Conservation (phyloP, 2,888 invertebrate species). For the Celastrina argiolus region DNA sequence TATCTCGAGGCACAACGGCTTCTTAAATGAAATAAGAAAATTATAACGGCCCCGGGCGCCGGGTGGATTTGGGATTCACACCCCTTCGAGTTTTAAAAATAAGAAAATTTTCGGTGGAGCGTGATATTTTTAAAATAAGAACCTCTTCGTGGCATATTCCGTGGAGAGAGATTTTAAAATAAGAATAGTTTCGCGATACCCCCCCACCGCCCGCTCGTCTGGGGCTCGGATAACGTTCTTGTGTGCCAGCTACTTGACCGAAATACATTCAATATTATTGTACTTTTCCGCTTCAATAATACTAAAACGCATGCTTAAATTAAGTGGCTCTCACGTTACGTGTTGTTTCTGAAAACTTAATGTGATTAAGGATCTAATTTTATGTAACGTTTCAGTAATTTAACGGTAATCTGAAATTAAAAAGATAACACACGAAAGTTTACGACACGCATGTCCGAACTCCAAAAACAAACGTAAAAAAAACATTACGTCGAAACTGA, state of each 20-base stretch:
- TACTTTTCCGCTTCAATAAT: neutral
- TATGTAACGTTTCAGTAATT: no score
- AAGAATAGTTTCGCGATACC: conserved; percentile 76
- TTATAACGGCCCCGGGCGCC: conserved; percentile 67
- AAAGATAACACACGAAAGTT: no score
- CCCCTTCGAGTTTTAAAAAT: conserved; percentile 68
- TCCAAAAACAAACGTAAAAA: neutral
- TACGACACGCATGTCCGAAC: neutral
- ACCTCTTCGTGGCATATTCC: conserved; percentile 77
- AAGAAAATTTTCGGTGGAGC: conserved; percentile 75
- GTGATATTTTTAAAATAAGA: conserved; percentile 78
- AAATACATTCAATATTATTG: conserved; percentile 6
- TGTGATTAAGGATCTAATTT: neutral
- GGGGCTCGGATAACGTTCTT: conserved; percentile 57
- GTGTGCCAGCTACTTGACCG: conserved; percentile 9
- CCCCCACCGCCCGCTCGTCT: conserved; percentile 57
- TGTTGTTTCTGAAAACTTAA: no score
- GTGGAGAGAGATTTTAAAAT: conserved; percentile 77
- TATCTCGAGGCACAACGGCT: conserved; percentile 32
- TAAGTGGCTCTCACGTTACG: neutral
- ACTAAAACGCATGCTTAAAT: neutral
- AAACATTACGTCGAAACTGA: neutral
- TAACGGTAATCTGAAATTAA: no score
- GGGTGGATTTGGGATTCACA: conserved; percentile 72
- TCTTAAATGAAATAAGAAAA: conserved; percentile 65